These are phyloP conservation scores for Ceratitis capitata DNA, from an alignment of 1,140 invertebrate genomes.

Conservation along the genomic window DNA sequence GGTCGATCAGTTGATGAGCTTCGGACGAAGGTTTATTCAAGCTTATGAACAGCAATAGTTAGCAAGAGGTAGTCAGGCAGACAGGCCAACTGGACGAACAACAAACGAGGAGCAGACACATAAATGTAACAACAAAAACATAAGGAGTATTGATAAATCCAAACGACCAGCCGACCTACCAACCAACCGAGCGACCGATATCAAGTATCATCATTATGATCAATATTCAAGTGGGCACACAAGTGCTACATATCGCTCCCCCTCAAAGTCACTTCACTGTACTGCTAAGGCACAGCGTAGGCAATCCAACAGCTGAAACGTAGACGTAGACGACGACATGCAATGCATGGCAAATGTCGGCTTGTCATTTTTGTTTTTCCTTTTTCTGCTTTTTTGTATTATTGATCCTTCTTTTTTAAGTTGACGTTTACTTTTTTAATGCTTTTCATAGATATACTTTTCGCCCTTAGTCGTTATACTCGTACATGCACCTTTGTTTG, in stretches of 20 bases:
- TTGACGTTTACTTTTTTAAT: not conserved
- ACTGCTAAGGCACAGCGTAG: not conserved
- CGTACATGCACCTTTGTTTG: slow-evolving; percentile 20
- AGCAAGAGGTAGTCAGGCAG: no score
- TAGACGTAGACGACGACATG: not conserved
- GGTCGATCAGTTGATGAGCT: not conserved
- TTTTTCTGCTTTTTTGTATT: not conserved
- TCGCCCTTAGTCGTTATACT: not conserved
- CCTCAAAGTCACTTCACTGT: not conserved
- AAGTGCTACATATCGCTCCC: slow-evolving; percentile 10
- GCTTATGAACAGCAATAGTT: not conserved
- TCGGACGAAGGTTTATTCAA: not conserved
- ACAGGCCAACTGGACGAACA: not conserved
- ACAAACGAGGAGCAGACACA: not conserved
- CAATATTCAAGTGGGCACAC: slow-evolving; percentile 41
- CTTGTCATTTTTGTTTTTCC: slow-evolving; percentile 9
- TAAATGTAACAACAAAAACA: not conserved
- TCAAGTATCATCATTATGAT: slow-evolving; percentile 45
- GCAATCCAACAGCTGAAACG: not conserved
- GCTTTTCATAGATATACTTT: not conserved
- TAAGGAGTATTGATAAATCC: not conserved
- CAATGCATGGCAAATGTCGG: not conserved
- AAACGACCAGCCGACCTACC: not conserved
- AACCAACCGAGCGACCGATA: not conserved
- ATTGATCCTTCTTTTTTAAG: not conserved